Evolutionary conservation across 2,113 vertebrate species (phyloP).

Genomic region (Delphinapterus leucas): DNA sequence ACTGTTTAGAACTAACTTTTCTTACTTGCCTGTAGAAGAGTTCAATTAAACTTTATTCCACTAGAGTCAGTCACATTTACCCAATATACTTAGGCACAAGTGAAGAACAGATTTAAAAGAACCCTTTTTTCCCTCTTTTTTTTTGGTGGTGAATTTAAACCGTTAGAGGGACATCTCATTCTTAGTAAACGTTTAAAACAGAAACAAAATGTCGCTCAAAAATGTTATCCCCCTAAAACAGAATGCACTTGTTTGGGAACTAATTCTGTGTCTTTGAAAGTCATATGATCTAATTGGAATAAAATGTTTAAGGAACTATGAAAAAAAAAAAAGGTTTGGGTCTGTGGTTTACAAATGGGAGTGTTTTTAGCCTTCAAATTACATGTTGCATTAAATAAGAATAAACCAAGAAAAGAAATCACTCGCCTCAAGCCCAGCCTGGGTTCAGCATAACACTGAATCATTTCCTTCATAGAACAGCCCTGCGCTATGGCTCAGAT

Average conservation of each 20-base stretch:
- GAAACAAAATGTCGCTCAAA: not conserved
- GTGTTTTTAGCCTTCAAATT: constrained; percentile 80
- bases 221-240: not conserved
- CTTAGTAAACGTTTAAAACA: constrained; percentile 19
- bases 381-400: constrained; percentile 64
- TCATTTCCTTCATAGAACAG: not conserved
- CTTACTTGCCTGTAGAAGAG: not conserved
- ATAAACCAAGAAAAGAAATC: constrained; percentile 50
- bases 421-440: not conserved
- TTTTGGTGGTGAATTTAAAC: not conserved
- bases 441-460: constrained; percentile 35
- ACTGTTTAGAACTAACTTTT: constrained; percentile 44
- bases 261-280: constrained; percentile 33
- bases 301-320: not conserved
- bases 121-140: not conserved
- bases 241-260: constrained; percentile 34
- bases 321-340: not conserved
- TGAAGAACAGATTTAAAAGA: not conserved
- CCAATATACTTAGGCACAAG: not conserved
- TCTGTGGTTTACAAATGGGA: constrained; percentile 47
- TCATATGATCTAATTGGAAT: constrained; percentile 18
- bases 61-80: not conserved
- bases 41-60: not conserved
- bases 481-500: not conserved
- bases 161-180: not conserved